phyloP scores from a whole-genome alignment of 2,888 invertebrate genomes.

The Acheta domesticus region DNA sequence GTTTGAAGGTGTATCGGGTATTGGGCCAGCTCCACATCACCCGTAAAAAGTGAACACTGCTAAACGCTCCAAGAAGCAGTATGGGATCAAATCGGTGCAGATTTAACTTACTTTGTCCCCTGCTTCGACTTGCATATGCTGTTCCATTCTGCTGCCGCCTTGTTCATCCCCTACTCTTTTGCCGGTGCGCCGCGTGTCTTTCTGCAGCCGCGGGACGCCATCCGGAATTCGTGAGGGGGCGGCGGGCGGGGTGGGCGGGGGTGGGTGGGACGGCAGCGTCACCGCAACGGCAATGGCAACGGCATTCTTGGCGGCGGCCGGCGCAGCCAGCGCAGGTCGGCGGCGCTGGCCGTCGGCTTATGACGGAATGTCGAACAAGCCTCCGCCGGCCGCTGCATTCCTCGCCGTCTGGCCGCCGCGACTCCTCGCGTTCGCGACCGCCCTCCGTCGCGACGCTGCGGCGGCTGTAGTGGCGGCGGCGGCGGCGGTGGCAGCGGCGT shows the following conservation, averaged over 20 bases:
- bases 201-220: not conserved
- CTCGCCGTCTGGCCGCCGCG: not conserved
- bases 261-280: too few species aligned
- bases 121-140: too few species aligned
- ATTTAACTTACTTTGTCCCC: too few species aligned
- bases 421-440: not conserved
- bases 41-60: too few species aligned
- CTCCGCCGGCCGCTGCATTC: not conserved
- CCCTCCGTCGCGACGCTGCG: not conserved
- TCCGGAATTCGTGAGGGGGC: not conserved
- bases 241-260: not conserved
- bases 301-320: not conserved
- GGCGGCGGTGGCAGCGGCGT: not conserved
- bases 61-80: too few species aligned
- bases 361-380: constrained; percentile 9
- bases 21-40: too few species aligned
- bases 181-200: not conserved
- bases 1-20: too few species aligned
- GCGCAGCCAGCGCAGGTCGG: not conserved
- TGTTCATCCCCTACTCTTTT: not conserved
- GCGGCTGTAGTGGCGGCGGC: not conserved
- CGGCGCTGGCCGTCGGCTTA: not conserved
- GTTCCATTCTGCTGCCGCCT: too few species aligned
- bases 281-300: too few species aligned
- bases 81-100: too few species aligned